phyloP scores from a whole-genome alignment of 2,888 invertebrate genomes.

The Diaprepes abbreviatus region DNA sequence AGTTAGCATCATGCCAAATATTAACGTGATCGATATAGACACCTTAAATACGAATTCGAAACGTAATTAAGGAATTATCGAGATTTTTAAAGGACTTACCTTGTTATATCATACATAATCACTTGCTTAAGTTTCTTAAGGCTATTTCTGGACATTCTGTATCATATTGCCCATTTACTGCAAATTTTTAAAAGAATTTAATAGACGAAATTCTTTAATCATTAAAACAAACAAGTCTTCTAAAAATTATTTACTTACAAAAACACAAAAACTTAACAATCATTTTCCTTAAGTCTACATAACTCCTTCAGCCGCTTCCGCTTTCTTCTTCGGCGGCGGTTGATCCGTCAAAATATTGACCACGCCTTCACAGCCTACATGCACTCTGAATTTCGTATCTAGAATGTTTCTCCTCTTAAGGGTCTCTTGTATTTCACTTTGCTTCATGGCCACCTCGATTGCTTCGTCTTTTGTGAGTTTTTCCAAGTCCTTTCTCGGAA shows the following conservation, averaged over 20 bases:
- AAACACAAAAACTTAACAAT: not conserved
- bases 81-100: no score
- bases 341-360: constrained; percentile 60
- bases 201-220: no score
- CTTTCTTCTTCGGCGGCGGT: constrained; percentile 47
- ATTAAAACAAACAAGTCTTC: no score
- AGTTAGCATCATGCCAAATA: no score
- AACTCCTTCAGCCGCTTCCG: not conserved
- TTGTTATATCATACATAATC: no score
- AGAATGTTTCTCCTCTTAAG: constrained; percentile 62
- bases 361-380: constrained; percentile 63
- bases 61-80: no score
- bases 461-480: constrained; percentile 71
- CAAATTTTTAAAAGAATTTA: no score
- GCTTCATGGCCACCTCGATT: constrained; percentile 69
- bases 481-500: constrained; percentile 70
- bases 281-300: not conserved
- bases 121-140: no score
- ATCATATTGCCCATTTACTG: no score
- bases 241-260: not conserved
- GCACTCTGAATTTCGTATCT: constrained; percentile 59
- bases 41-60: no score
- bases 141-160: no score
- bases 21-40: no score
- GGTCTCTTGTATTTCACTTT: constrained; percentile 62